A percentile compares a stretch with the other conserved stretches of the same genome.
These are phyloP conservation scores for Silurus aristotelis DNA, from an alignment of 2,797 vertebrate genomes.

Conservation along the genomic window DNA sequence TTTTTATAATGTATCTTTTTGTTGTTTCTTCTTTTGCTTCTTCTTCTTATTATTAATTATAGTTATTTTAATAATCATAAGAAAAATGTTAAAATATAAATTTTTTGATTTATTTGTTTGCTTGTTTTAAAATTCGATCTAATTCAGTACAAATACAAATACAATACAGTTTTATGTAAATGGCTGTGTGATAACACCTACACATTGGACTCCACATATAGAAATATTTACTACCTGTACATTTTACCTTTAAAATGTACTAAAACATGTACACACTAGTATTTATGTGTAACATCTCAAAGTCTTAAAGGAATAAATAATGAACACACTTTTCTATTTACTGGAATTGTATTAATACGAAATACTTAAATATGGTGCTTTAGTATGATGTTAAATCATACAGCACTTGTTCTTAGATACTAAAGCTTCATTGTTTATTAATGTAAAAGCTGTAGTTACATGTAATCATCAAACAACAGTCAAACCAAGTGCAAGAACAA, in stretches of 20 bases:
- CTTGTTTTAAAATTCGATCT: background rate
- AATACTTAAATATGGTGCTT: background rate
- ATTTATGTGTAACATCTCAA: background rate
- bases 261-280: no score
- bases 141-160: background rate
- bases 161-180: background rate
- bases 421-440: background rate
- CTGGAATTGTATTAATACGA: background rate
- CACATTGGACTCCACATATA: background rate
- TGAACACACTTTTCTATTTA: background rate
- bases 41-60: no score
- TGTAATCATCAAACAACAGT: background rate
- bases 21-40: no score
- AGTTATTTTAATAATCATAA: no score
- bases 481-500: background rate
- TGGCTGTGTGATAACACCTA: background rate
- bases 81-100: no score
- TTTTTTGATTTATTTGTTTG: background rate
- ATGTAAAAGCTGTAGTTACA: background rate
- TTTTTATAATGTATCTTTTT: no score
- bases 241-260: no score
- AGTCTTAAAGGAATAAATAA: background rate
- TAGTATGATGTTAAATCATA: background rate
- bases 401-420: background rate
- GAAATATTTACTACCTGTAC: background rate